Conservation (phyloP, 2,113 vertebrate species). For the Brachypteracias leptosomus region DNA sequence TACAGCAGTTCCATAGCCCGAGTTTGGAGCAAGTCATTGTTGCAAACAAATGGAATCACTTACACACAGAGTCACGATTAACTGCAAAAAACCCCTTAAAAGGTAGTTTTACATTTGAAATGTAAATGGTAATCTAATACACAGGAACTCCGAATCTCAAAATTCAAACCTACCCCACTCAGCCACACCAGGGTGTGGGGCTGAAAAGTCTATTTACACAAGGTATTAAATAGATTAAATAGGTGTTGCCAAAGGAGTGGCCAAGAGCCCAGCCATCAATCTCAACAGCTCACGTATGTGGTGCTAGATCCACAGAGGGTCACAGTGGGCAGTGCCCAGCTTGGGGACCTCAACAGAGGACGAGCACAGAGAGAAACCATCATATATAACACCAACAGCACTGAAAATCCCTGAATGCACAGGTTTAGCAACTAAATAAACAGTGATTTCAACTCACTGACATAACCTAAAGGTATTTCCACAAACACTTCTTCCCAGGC, state of each 20-base stretch:
- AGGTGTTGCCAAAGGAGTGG: neutral
- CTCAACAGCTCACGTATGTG: accelerated
- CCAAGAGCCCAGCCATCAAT: neutral
- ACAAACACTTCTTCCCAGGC: neutral
- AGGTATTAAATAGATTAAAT: neutral
- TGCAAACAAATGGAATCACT: slow-evolving; percentile 62
- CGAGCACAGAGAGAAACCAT: neutral
- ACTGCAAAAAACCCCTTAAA: slow-evolving; percentile 63
- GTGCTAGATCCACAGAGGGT: neutral
- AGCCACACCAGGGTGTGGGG: neutral
- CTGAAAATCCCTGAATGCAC: too few species aligned
- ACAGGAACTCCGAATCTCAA: neutral
- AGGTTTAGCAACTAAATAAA: neutral
- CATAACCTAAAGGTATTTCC: neutral
- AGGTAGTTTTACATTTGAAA: slow-evolving; percentile 40
- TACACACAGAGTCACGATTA: slow-evolving; percentile 6
- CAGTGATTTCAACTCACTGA: neutral
- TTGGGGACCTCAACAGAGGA: neutral
- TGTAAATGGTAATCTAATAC: neutral
- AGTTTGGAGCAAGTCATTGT: slow-evolving; percentile 42
- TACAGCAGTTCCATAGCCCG: neutral
- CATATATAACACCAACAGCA: accelerated
- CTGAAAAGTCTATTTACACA: neutral
- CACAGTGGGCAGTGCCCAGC: accelerated
- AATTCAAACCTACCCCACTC: neutral